Conservation (phyloP, 2,888 invertebrate genomes). For the Sarcophaga subvicina region DNA sequence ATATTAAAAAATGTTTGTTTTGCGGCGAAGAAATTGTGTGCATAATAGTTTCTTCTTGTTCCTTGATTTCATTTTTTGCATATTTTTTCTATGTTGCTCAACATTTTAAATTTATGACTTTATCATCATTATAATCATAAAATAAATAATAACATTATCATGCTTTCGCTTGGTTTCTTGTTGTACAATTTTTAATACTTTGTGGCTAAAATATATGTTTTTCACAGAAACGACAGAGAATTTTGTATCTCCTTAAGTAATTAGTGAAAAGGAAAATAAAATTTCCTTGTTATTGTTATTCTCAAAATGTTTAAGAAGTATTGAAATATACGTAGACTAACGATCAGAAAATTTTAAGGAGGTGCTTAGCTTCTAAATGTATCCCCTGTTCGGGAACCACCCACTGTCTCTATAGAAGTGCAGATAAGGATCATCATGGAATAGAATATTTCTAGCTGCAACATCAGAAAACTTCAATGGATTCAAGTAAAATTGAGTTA, state of each 20-base stretch:
- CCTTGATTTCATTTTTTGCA: neutral
- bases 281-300: neutral
- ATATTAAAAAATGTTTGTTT: slow-evolving; percentile 41
- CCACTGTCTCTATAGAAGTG: too few relatives aligned
- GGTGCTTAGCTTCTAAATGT: too few relatives aligned
- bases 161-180: neutral
- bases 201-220: neutral
- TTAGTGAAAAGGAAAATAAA: neutral
- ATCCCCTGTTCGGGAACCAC: too few relatives aligned
- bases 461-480: too few relatives aligned
- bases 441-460: too few relatives aligned
- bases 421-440: too few relatives aligned
- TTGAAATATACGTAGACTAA: neutral
- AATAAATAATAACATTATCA: slow-evolving; percentile 49
- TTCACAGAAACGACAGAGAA: neutral
- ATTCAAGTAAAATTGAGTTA: too few relatives aligned
- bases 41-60: slow-evolving; percentile 35
- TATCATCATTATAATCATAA: slow-evolving; percentile 35
- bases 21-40: slow-evolving; percentile 36
- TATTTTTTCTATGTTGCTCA: neutral
- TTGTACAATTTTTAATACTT: slow-evolving; percentile 11
- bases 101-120: slow-evolving; percentile 54
- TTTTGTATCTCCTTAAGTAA: neutral
- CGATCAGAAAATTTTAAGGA: neutral
- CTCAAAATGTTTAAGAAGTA: neutral